Conservation (phyloP, 1,140 invertebrate genomes). For the Musca vetustissima region DNA sequence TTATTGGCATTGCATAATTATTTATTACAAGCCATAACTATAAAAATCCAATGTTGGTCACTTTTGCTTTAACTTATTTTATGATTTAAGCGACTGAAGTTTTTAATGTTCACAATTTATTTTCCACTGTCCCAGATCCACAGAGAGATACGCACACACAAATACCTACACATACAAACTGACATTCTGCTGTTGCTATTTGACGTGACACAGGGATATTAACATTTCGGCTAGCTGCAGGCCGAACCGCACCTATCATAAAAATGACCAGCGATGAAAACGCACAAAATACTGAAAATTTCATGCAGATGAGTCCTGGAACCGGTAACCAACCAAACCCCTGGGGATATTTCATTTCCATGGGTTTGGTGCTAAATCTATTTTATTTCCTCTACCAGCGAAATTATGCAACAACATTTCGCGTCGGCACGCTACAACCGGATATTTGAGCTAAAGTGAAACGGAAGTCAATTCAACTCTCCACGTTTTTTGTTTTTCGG, state of each 20-base stretch:
- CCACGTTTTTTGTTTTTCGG: conserved; percentile 21
- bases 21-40: too few species aligned
- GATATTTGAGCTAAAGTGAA: conserved; percentile 11
- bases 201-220: conserved; percentile 10
- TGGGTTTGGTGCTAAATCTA: too few species aligned
- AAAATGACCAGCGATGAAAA: conserved; percentile 2
- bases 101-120: too few species aligned
- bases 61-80: not conserved
- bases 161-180: too few species aligned
- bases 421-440: conserved; percentile 11
- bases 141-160: too few species aligned
- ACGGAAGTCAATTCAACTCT: conserved; percentile 18
- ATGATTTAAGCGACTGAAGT: too few species aligned
- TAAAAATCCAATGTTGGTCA: not conserved
- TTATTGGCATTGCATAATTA: too few species aligned
- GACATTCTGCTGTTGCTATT: too few species aligned
- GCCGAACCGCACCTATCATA: not conserved
- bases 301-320: conserved; percentile 12
- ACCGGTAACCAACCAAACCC: too few species aligned
- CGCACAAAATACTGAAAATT: not conserved
- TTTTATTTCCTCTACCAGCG: too few species aligned
- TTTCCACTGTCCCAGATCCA: too few species aligned
- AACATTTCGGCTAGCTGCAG: not conserved
- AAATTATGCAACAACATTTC: conserved; percentile 22
- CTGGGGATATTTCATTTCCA: too few species aligned